These are phyloP conservation scores for Akabosia matsudoensis DNA, from an alignment of 1,140 invertebrate genomes.

Conservation along the genomic window DNA sequence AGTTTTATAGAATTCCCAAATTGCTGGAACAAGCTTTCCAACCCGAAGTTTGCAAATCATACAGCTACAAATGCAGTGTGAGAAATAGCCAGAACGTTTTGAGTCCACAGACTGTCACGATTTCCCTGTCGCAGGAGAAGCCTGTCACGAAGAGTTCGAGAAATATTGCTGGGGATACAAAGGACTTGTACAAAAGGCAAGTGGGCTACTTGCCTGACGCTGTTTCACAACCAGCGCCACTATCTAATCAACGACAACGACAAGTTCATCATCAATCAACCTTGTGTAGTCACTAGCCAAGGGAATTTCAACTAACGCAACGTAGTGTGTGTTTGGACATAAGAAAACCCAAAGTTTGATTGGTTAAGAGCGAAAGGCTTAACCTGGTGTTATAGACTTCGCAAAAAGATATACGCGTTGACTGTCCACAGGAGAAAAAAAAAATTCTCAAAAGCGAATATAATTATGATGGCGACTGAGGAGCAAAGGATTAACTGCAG, in stretches of 20 bases:
- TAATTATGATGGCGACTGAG: constrained; percentile 11
- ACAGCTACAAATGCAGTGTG: constrained; percentile 1
- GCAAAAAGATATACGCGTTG: too few relatives aligned
- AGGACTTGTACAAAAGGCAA: background rate
- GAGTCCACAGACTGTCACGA: constrained; percentile 11
- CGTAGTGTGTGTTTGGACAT: background rate
- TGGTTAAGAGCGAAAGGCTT: too few relatives aligned
- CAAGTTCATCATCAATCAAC: background rate
- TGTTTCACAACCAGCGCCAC: background rate
- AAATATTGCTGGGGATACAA: background rate
- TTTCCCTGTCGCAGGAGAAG: background rate
- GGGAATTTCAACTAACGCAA: background rate
- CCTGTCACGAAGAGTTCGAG: background rate
- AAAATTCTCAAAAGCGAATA: too few relatives aligned
- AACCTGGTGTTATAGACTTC: too few relatives aligned
- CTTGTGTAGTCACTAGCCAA: background rate
- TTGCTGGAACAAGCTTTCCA: constrained; percentile 2
- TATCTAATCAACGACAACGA: constrained; percentile 12
- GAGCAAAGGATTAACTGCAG: constrained; percentile 11
- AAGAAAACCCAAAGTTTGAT: too few relatives aligned
- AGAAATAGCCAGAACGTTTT: constrained; percentile 9
- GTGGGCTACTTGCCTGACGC: background rate
- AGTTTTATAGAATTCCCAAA: background rate
- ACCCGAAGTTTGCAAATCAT: background rate
- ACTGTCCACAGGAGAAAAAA: too few relatives aligned